Base-by-base conservation (phyloP, 2,113 vertebrate species). In the Actinemys pallida region DNA sequence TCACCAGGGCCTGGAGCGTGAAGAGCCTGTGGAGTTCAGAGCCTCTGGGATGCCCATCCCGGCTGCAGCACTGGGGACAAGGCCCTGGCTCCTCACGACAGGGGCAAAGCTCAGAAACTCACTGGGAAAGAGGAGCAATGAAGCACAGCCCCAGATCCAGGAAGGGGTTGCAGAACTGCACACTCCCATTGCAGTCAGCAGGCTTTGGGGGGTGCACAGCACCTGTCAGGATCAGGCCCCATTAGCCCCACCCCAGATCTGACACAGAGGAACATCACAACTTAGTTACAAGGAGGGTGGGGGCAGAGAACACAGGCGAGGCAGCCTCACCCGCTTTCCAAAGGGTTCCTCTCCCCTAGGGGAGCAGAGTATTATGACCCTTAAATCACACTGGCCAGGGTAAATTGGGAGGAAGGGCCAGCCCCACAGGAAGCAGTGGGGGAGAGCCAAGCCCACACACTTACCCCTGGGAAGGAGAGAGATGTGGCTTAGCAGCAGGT, bases 21-120 rank as follows among this genome's bases (percentile, higher is more conserved):
- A 62, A 31, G 57, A 29, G 59, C 29, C 16, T 8, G 11, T 13
- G 47, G 11, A 84, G 1, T 10, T 69, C 25, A 50, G 53, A 85
- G 25, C 62, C 1, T 0, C 6, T 1, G 1, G 29, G 52, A 2
- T 39, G 16, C 62, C 31, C 31, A 8, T 19, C 62, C 62, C 31
- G 59, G 59, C 17, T 6, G 59, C 59, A 35, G 29, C 31, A 65
- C 31, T 65, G 29, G 14, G 57, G 29, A 59, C 57, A 31, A 59
- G 24, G 57, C 57, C 57, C 27, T 29, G 3, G 29, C 12, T 16
- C 13, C 59, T 31, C 59, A 7, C 27, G 3, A 62, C 12, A 31
- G 59, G 29, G 59, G 13, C 1, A 5, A 62, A 29, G 59, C 59
- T 62, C 29, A 31, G 57, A 62, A 29, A 31, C 27, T 59, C 27